Evolutionary conservation across 2,113 vertebrate species (phyloP).

Genomic region (Toxotes jaculatrix): DNA sequence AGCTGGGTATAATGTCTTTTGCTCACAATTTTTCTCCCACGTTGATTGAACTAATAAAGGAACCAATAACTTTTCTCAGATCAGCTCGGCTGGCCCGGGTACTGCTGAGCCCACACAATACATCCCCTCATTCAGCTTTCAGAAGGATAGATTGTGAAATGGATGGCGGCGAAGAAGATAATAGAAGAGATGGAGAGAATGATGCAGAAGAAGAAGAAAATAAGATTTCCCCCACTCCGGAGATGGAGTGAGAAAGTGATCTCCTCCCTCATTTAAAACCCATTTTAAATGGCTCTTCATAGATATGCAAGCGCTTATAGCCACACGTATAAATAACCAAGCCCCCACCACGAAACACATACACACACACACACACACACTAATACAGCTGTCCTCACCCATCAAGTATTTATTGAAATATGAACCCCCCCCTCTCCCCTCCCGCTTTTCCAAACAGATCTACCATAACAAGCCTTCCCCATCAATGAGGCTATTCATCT

Average conservation of each 20-base stretch:
- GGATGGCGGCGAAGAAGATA: conserved; percentile 25
- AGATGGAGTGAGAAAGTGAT: conserved; percentile 50
- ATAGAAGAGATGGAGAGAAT: conserved; percentile 23
- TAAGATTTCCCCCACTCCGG: conserved; percentile 23
- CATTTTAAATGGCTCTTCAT: conserved; percentile 30
- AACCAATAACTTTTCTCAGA: conserved; percentile 37
- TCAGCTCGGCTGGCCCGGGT: conserved; percentile 11
- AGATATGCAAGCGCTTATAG: conserved; percentile 35
- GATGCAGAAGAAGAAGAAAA: conserved; percentile 44
- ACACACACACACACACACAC: neutral
- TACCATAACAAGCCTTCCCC: conserved; percentile 64
- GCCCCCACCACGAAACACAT: conserved; percentile 12
- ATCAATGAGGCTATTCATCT: conserved; percentile 74
- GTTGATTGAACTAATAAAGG: conserved; percentile 29
- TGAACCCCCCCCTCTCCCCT: conserved; percentile 30
- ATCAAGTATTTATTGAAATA: conserved; percentile 80
- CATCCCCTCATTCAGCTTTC: conserved; percentile 11
- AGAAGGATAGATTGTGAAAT: conserved; percentile 10
- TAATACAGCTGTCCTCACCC: conserved; percentile 22
- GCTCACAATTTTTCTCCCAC: conserved; percentile 5
- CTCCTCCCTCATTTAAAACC: conserved; percentile 42
- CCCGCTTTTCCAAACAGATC: conserved; percentile 58
- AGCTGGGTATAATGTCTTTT: neutral
- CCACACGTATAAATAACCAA: conserved; percentile 27
- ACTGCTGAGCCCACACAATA: conserved; percentile 30